phyloP scores from a whole-genome alignment of 2,888 invertebrate genomes.

The Ypsolopha scabrella region DNA sequence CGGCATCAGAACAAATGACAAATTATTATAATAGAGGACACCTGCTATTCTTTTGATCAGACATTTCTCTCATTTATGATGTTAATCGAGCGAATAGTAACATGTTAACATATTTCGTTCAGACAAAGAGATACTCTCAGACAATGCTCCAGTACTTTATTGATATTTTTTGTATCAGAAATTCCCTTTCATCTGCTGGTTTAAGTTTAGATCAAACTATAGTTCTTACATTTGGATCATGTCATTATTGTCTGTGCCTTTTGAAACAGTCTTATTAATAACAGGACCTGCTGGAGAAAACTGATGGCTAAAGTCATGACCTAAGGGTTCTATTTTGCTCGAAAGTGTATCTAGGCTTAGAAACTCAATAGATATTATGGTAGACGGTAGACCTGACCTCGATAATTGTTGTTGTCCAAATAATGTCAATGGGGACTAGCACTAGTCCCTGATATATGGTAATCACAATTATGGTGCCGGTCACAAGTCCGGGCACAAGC shows the following conservation, averaged over 20 bases:
- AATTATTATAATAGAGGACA: constrained; percentile 65
- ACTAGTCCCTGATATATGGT: no score
- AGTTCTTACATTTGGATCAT: constrained; percentile 63
- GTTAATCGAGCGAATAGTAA: constrained; percentile 63
- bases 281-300: constrained; percentile 5
- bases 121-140: constrained; percentile 56
- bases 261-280: constrained; percentile 21
- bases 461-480: no score
- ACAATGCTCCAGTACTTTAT: constrained; percentile 51
- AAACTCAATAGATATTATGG: no score
- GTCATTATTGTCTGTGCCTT: constrained; percentile 60
- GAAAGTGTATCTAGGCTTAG: no score
- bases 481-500: no score
- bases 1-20: constrained; percentile 55
- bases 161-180: constrained; percentile 65
- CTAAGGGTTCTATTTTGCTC: no score
- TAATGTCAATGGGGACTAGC: no score
- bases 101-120: constrained; percentile 55
- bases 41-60: constrained; percentile 69
- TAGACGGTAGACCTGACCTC: constrained; percentile 45
- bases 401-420: no score
- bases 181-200: constrained; percentile 60
- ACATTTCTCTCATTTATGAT: constrained; percentile 69
- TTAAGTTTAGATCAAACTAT: constrained; percentile 67
- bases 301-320: no score